Conservation (phyloP, 1,140 invertebrate genomes). For the Argopecten irradians region DNA sequence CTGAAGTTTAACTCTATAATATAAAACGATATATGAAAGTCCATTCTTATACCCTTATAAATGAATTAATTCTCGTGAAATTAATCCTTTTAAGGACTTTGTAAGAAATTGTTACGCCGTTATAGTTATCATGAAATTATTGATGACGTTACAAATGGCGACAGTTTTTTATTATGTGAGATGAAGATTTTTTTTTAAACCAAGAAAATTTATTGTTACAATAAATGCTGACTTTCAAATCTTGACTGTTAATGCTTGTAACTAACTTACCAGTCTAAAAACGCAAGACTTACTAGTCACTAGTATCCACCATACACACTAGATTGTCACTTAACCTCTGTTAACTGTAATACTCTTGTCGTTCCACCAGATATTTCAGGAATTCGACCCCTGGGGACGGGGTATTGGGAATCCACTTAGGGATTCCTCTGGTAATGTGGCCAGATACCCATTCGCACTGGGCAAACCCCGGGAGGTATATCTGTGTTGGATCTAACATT, state of each 20-base stretch:
- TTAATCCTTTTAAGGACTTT: too few species aligned
- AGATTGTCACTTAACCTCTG: background rate
- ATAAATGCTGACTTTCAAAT: background rate
- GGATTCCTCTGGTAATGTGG: constrained; percentile 40
- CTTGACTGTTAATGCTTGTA: background rate
- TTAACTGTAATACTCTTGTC: background rate
- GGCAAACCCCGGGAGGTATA: constrained; percentile 30
- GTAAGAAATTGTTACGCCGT: too few species aligned
- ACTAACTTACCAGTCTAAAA: background rate
- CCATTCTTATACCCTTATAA: too few species aligned
- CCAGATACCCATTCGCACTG: constrained; percentile 26
- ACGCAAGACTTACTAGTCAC: background rate
- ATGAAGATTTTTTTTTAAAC: too few species aligned
- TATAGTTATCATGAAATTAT: too few species aligned
- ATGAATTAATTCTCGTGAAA: too few species aligned
- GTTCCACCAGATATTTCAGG: constrained; percentile 28
- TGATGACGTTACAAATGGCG: too few species aligned
- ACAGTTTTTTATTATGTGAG: too few species aligned
- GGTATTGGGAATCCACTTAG: constrained; percentile 49
- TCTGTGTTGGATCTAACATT: background rate
- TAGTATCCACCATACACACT: background rate
- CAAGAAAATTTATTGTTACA: background rate
- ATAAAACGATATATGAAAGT: too few species aligned
- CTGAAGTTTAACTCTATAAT: too few species aligned
- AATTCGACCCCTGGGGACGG: constrained; percentile 61